Evolutionary conservation across 2,888 invertebrate species (phyloP).

Genomic region (Ecliptopera silaceata): DNA sequence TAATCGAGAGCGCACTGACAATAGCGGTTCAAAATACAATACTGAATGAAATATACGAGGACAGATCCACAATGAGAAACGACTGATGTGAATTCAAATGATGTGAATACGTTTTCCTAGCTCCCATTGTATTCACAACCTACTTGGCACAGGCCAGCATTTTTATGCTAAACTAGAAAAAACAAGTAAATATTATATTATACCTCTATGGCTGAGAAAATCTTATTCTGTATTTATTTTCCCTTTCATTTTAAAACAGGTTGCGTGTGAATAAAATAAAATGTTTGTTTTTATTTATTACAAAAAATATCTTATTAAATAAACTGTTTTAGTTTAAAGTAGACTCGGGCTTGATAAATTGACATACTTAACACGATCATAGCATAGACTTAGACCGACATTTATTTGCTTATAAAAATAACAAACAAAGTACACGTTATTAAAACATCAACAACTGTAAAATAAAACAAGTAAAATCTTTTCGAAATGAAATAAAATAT

Average conservation of each 20-base stretch:
- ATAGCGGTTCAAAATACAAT: conserved; percentile 35
- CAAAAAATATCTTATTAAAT: no score
- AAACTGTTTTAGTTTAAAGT: no score
- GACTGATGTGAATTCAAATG: conserved; percentile 53
- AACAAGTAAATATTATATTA: conserved; percentile 36
- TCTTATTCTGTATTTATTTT: conserved; percentile 2
- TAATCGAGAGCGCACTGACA: not conserved
- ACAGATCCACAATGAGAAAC: conserved; percentile 48
- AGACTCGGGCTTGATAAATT: no score
- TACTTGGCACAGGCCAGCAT: conserved; percentile 61
- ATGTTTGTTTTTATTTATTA: no score
- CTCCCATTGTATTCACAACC: conserved; percentile 57
- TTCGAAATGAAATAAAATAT: no score
- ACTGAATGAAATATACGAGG: conserved; percentile 39
- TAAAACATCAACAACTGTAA: no score
- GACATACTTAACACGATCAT: no score
- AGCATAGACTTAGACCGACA: no score
- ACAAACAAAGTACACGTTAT: no score
- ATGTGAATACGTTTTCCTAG: conserved; percentile 47
- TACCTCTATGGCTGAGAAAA: conserved; percentile 6
- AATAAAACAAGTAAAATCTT: no score
- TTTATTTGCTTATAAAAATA: no score
- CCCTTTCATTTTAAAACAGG: conserved; percentile 10
- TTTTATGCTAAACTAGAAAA: conserved; percentile 58
- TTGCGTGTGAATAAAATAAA: not conserved